phyloP scores from a whole-genome alignment of 2,797 vertebrate genomes.

The Channallabes apus region DNA sequence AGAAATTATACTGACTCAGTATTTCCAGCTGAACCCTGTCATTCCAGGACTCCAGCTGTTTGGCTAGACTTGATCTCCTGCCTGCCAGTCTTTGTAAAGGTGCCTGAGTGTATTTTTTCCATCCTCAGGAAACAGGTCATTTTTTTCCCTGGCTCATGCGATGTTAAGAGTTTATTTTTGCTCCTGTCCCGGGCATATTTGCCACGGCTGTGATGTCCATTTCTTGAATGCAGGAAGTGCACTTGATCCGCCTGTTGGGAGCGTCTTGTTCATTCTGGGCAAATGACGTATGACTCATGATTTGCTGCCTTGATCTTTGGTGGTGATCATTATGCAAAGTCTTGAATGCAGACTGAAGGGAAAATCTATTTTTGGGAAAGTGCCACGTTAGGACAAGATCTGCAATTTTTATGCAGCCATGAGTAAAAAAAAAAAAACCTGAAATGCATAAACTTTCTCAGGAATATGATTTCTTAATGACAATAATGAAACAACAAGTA shows the following conservation, averaged over 20 bases:
- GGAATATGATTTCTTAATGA: slow-evolving; percentile 21
- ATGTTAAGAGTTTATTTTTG: slow-evolving; percentile 62
- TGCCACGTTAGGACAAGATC: slow-evolving; percentile 37
- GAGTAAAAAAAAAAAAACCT: not conserved
- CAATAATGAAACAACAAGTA: not conserved
- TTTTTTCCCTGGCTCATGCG: slow-evolving; percentile 36
- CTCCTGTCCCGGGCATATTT: slow-evolving; percentile 47
- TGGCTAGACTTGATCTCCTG: slow-evolving; percentile 54
- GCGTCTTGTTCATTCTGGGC: slow-evolving; percentile 44
- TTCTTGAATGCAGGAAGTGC: slow-evolving; percentile 41
- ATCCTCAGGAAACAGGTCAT: slow-evolving; percentile 55
- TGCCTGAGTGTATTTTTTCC: slow-evolving; percentile 54
- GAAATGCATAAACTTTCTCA: slow-evolving; percentile 8
- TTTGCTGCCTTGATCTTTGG: slow-evolving; percentile 19
- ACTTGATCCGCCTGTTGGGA: slow-evolving; percentile 43
- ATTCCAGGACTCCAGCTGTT: slow-evolving; percentile 75
- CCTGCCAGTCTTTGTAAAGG: slow-evolving; percentile 57
- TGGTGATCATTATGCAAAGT: slow-evolving; percentile 45
- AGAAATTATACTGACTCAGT: slow-evolving; percentile 29
- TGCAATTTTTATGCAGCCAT: not conserved
- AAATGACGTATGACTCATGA: slow-evolving; percentile 32
- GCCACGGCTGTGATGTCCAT: slow-evolving; percentile 47
- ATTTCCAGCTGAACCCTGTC: slow-evolving; percentile 66
- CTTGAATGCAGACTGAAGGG: slow-evolving; percentile 36
- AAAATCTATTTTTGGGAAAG: slow-evolving; percentile 47